phyloP scores from a whole-genome alignment of 2,888 invertebrate species.

The Pristionchus arcanus region DNA sequence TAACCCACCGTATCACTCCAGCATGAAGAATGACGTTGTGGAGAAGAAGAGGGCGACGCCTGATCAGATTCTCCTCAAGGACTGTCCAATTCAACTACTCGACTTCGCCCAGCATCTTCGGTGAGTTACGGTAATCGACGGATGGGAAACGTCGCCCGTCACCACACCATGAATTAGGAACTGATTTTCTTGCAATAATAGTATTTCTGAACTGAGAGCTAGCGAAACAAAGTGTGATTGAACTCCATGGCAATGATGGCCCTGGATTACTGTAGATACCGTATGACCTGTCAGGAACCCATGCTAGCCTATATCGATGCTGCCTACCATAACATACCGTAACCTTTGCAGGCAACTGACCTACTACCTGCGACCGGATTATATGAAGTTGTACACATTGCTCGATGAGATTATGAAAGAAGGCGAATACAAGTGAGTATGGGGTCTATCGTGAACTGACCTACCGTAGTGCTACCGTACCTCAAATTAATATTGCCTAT shows the following conservation, averaged over 20 bases:
- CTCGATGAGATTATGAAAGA: slow-evolving; percentile 43
- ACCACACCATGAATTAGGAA: no score
- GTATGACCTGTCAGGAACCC: no score
- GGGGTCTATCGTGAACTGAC: background rate
- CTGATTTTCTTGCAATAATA: no score
- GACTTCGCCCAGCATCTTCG: slow-evolving; percentile 65
- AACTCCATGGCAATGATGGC: no score
- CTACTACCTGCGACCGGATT: slow-evolving; percentile 47
- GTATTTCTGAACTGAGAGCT: no score
- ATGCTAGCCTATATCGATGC: no score
- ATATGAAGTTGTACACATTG: slow-evolving; percentile 8
- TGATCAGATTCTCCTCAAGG: slow-evolving; percentile 65
- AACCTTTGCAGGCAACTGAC: background rate
- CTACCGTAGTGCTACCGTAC: background rate
- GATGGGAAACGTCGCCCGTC: no score
- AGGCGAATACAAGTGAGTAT: slow-evolving; percentile 34
- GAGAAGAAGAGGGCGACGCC: slow-evolving; percentile 64
- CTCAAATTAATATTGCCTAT: background rate
- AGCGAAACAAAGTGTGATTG: no score
- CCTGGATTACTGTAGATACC: background rate
- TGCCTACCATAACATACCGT: background rate
- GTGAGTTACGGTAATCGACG: background rate
- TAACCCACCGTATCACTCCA: slow-evolving; percentile 55
- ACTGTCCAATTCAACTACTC: slow-evolving; percentile 67
- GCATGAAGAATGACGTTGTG: slow-evolving; percentile 67